phyloP scores from a whole-genome alignment of 2,888 invertebrate genomes.

The Hyppa rectilinea region DNA sequence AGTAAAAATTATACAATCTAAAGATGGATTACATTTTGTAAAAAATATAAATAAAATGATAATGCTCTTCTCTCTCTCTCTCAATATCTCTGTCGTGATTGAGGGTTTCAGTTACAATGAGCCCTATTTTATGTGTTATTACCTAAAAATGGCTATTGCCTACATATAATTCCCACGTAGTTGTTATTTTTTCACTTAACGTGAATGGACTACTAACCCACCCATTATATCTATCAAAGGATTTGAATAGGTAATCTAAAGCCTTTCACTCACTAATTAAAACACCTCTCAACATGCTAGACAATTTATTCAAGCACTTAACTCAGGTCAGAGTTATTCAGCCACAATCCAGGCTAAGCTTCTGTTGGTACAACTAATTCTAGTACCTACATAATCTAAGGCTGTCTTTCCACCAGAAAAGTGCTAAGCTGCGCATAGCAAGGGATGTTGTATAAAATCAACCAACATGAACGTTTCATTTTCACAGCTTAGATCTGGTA shows the following conservation, averaged over 20 bases:
- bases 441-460: too few relatives aligned
- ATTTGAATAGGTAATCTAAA: constrained; percentile 54
- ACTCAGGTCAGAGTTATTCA: constrained; percentile 30
- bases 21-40: too few relatives aligned
- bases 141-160: not conserved
- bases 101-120: too few relatives aligned
- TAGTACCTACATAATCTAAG: constrained; percentile 37
- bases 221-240: constrained; percentile 33
- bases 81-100: too few relatives aligned
- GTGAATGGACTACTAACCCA: not conserved
- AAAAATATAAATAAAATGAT: too few relatives aligned
- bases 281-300: constrained; percentile 40
- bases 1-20: too few relatives aligned
- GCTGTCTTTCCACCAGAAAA: not conserved
- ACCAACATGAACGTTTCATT: not conserved
- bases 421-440: not conserved
- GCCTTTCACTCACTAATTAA: constrained; percentile 53
- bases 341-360: constrained; percentile 25
- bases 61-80: too few relatives aligned
- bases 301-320: constrained; percentile 57
- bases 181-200: not conserved
- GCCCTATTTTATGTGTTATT: too few relatives aligned
- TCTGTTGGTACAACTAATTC: constrained; percentile 45
- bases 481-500: not conserved
- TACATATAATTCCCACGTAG: not conserved